Evolutionary conservation across 2,113 vertebrate genomes (phyloP).

Genomic region (Hyaena hyaena): DNA sequence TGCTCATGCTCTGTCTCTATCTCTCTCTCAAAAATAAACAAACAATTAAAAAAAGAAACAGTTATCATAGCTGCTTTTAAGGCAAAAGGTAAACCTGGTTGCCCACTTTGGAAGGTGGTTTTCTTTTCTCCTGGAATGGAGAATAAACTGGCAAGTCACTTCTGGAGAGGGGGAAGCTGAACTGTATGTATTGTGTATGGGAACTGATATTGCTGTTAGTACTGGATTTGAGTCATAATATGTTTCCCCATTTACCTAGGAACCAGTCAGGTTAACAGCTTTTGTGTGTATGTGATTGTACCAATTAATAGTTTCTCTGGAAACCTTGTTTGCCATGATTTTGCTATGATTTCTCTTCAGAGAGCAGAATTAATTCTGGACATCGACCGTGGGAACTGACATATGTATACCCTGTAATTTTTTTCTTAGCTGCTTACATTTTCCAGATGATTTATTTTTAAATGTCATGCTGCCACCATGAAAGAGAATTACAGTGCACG

Average conservation of each 20-base stretch:
- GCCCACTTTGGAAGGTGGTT: not conserved
- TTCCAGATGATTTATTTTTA: constrained; percentile 45
- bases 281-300: constrained; percentile 55
- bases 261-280: constrained; percentile 52
- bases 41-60: not conserved
- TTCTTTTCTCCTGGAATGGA: fast-evolving
- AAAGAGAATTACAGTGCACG: not conserved
- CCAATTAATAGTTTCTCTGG: constrained; percentile 25
- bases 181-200: not conserved
- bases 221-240: constrained; percentile 16
- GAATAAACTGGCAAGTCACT: constrained; percentile 15
- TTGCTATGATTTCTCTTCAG: not conserved
- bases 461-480: not conserved
- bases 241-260: constrained; percentile 11
- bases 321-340: constrained; percentile 35
- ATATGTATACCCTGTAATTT: not conserved
- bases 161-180: not conserved
- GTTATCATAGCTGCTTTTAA: constrained; percentile 30
- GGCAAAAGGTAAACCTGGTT: not conserved
- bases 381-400: not conserved
- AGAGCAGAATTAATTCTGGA: constrained; percentile 59
- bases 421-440: constrained; percentile 29
- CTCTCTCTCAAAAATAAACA: too few relatives aligned
- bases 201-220: constrained; percentile 12
- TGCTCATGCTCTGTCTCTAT: too few relatives aligned